Evolutionary conservation across 1,140 invertebrate species (phyloP).

Genomic region (Leguminivora glycinivorella): DNA sequence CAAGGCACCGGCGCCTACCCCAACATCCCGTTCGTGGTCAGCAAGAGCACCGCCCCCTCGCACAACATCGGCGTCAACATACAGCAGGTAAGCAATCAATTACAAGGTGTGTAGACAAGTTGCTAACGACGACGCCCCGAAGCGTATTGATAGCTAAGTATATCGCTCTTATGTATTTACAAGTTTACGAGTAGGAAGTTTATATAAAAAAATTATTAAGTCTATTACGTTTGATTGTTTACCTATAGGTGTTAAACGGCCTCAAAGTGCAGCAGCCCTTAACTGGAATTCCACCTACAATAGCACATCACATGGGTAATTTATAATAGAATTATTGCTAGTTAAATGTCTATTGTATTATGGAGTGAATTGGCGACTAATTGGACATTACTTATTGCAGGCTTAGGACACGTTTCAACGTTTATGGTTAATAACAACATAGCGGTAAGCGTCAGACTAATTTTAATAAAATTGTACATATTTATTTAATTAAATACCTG

Average conservation of each 20-base stretch:
- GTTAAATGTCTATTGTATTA: not conserved
- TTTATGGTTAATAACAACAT: slow-evolving; percentile 39
- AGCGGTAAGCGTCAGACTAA: slow-evolving; percentile 35
- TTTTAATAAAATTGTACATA: not conserved
- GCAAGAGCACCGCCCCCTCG: slow-evolving; percentile 60
- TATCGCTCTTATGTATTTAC: no score
- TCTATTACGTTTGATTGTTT: slow-evolving; percentile 10
- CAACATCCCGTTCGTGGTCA: slow-evolving; percentile 60
- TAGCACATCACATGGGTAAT: slow-evolving; percentile 71
- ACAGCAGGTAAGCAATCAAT: slow-evolving; percentile 54
- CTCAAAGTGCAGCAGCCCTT: slow-evolving; percentile 63
- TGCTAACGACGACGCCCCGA: not conserved
- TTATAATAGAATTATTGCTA: slow-evolving; percentile 19
- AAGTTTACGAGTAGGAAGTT: no score
- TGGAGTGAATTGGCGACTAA: not conserved
- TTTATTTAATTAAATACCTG: not conserved
- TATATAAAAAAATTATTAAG: no score
- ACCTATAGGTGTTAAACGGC: slow-evolving; percentile 63
- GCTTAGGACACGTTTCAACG: slow-evolving; percentile 51
- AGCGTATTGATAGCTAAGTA: no score
- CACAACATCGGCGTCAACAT: slow-evolving; percentile 68
- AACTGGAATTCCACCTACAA: slow-evolving; percentile 62
- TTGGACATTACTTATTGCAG: slow-evolving; percentile 37
- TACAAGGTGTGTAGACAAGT: no score
- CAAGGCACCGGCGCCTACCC: slow-evolving; percentile 41